Evolutionary conservation across 2,888 invertebrate genomes (phyloP).

Genomic region (Brachyptera putata): DNA sequence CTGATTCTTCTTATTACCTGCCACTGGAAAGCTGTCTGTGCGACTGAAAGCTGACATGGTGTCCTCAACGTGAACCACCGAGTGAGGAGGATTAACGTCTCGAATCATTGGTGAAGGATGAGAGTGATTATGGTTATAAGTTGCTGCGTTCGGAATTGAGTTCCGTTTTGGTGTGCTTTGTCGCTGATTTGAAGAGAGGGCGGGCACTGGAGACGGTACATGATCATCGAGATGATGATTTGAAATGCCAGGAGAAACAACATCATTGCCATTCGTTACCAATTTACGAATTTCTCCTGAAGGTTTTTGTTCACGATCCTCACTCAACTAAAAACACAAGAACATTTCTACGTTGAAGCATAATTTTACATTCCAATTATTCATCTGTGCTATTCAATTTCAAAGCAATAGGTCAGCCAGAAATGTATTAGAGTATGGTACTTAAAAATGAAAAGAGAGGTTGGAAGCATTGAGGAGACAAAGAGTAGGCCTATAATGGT

Average conservation of each 20-base stretch:
- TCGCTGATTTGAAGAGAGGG: slow-evolving; percentile 18
- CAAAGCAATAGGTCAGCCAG: too few species aligned
- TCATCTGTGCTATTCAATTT: too few species aligned
- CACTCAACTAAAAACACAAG: slow-evolving; percentile 51
- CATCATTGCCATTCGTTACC: slow-evolving; percentile 36
- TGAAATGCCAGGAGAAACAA: background rate
- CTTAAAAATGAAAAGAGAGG: too few species aligned
- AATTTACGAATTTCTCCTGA: slow-evolving; percentile 38
- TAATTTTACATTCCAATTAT: too few species aligned
- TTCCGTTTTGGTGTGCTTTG: slow-evolving; percentile 27
- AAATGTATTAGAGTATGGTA: too few species aligned
- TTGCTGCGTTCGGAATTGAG: background rate
- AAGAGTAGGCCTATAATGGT: too few species aligned
- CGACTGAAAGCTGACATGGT: slow-evolving; percentile 42
- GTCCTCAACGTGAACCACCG: slow-evolving; percentile 60
- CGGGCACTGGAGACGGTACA: background rate
- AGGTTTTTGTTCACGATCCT: slow-evolving; percentile 52
- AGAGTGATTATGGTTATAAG: slow-evolving; percentile 10
- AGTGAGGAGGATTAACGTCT: slow-evolving; percentile 54
- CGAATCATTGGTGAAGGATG: slow-evolving; percentile 40
- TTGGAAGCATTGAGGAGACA: too few species aligned
- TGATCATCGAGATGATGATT: slow-evolving; percentile 8
- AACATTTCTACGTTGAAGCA: too few species aligned
- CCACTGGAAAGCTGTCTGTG: slow-evolving; percentile 30
- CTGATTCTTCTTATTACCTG: too few species aligned